Evolutionary conservation across 2,113 vertebrate genomes (phyloP).

Genomic region (Megaceryle torquata): DNA sequence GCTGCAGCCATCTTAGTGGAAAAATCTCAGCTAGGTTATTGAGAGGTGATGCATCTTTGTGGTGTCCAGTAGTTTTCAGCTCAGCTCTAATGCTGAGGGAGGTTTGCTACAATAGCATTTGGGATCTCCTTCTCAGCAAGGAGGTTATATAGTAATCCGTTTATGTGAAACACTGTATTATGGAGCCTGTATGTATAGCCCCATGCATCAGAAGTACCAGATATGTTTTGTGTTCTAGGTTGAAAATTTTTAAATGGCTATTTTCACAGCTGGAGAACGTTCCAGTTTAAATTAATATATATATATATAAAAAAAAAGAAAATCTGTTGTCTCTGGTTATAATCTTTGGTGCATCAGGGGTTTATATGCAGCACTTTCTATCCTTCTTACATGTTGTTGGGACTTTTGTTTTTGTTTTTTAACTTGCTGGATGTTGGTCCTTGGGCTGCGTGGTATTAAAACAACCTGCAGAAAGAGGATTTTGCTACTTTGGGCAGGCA

Average conservation of each 20-base stretch:
- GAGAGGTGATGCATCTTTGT: conserved; percentile 76
- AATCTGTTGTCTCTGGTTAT: conserved; percentile 72
- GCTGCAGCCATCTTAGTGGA: conserved; percentile 94
- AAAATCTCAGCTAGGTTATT: conserved; percentile 90
- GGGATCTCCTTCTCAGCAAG: conserved; percentile 82
- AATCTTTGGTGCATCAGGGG: conserved; percentile 83
- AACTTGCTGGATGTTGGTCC: conserved; percentile 68
- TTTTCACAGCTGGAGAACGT: conserved; percentile 69
- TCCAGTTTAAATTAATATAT: conserved; percentile 78
- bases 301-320: background rate
- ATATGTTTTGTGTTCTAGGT: conserved; percentile 68
- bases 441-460: conserved; percentile 55
- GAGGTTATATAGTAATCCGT: conserved; percentile 84
- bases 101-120: conserved; percentile 89
- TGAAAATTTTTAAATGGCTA: conserved; percentile 63
- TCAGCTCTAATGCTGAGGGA: conserved; percentile 82
- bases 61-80: conserved; percentile 78
- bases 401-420: conserved; percentile 9
- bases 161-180: conserved; percentile 82
- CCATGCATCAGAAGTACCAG: conserved; percentile 66
- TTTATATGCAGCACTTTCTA: conserved; percentile 85
- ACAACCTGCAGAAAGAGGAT: conserved; percentile 57
- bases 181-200: conserved; percentile 76
- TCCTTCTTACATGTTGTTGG: conserved; percentile 71
- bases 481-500: conserved; percentile 61